phyloP scores from a whole-genome alignment of 2,797 vertebrate genomes.

The Thripadectes ignobilis region DNA sequence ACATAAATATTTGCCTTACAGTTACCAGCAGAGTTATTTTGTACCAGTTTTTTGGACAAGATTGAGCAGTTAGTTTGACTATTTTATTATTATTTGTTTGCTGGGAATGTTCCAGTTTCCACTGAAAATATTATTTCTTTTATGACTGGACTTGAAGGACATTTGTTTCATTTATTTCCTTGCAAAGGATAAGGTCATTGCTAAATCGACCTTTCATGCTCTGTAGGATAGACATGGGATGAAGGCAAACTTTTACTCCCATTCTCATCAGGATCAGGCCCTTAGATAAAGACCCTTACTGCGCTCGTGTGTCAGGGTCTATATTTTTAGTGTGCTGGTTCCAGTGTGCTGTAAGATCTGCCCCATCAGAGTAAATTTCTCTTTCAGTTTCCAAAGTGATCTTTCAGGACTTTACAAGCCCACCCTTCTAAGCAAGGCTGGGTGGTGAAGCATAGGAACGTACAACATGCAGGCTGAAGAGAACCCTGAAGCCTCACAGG shows the following conservation, averaged over 20 bases:
- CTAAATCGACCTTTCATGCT: neutral
- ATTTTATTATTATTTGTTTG: neutral
- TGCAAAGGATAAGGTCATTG: neutral
- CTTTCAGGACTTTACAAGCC: neutral
- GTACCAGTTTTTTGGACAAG: neutral
- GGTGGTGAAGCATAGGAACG: accelerated
- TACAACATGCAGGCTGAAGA: neutral
- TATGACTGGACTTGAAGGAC: neutral
- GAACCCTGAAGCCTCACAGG: neutral
- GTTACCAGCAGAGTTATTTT: neutral
- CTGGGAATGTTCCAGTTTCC: neutral
- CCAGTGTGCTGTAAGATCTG: neutral
- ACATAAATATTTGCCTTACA: neutral
- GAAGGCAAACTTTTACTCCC: neutral
- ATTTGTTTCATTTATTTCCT: neutral
- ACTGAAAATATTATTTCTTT: neutral
- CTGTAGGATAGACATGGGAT: accelerated
- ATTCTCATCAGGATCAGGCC: neutral
- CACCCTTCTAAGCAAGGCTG: neutral
- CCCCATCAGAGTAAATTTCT: neutral
- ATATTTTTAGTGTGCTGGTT: neutral
- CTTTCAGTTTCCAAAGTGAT: neutral
- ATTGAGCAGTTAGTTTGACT: neutral
- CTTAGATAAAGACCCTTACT: neutral
- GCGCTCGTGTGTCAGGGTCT: accelerated